phyloP scores from a whole-genome alignment of 2,113 vertebrate species.

The Notothenia coriiceps region DNA sequence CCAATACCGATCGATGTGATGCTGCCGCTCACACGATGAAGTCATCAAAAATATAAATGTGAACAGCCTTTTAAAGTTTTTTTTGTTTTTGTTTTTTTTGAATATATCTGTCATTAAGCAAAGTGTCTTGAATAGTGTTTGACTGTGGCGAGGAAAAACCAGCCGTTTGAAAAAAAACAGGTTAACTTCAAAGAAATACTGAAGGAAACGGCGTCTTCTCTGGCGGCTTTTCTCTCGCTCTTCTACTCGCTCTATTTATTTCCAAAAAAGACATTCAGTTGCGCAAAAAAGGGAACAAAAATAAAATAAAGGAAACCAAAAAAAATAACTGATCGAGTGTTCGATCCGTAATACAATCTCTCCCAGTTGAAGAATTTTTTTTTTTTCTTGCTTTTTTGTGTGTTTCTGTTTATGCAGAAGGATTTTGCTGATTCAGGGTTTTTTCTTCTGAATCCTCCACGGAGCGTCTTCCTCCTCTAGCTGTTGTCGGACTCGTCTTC shows the following conservation, averaged over 20 bases:
- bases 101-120: slow-evolving; percentile 58
- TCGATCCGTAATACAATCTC: slow-evolving; percentile 78
- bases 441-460: slow-evolving; percentile 60
- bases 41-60: slow-evolving; percentile 79
- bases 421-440: slow-evolving; percentile 70
- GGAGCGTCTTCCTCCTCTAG: slow-evolving; percentile 68
- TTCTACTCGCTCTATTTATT: slow-evolving; percentile 62
- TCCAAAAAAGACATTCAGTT: slow-evolving; percentile 77
- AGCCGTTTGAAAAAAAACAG: slow-evolving; percentile 73
- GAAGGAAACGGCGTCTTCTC: slow-evolving; percentile 48
- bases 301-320: slow-evolving; percentile 15
- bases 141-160: slow-evolving; percentile 52
- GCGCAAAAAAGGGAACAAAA: slow-evolving; percentile 36
- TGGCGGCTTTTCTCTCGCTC: slow-evolving; percentile 1
- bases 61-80: slow-evolving; percentile 73
- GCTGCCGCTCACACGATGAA: background rate
- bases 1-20: slow-evolving; percentile 37
- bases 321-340: slow-evolving; percentile 62
- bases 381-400: slow-evolving; percentile 43
- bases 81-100: slow-evolving; percentile 19
- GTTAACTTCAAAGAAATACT: slow-evolving; percentile 69
- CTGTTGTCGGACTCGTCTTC: slow-evolving; percentile 98
- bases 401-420: slow-evolving; percentile 67
- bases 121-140: slow-evolving; percentile 77
- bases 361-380: slow-evolving; percentile 72